Evolutionary conservation across 2,113 vertebrate species (phyloP), one percentile per base, ranked within the genome.

Genomic region (Lamprotornis superbus): DNA sequence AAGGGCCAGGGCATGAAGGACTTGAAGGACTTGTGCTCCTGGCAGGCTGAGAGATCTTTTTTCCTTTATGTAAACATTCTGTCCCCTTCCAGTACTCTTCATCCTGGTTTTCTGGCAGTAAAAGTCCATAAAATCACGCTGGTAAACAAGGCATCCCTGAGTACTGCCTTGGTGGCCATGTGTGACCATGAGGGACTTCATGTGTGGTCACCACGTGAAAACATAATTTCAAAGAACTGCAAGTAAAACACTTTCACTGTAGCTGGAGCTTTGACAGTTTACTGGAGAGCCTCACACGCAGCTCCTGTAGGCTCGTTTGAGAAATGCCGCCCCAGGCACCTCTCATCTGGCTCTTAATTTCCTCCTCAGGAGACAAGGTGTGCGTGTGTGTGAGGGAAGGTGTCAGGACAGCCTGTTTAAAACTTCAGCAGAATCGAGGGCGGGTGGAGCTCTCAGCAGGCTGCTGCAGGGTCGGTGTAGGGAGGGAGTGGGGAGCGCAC

Each of bases 381-480:
- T 56, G 57, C 0, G 30, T 56, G 39, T 39, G 77, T n/a, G 50
- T 75, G 74, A 64, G 57, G 23, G 22, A 24, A 44, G 70, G 60
- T 87, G 87, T 70, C 55, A 39, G 47, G 78, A 53, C 0, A 0
- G 44, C 33, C 57, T 57, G 2, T 56, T 87, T 76, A 37, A 40
- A 94, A 30, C 44, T 33, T 24, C 3, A 28, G 25, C 1, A 0
- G 44, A 10, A 27, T 40, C 6, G 15, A 1, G 1, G 86, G 31
- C 49, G 33, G 57, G 30, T 79, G 81, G 89, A 79, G 59, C 37
- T 89, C 79, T 89, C 65, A 46, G 49, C 50, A 63, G 78, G 19
- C 68, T 84, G 61, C 63, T 0, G 0, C 39, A 31, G n/a, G 28
- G 33, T 1, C 5, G 0, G 0, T 7, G 20, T 8, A 15, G 30